phyloP scores from a whole-genome alignment of 2,113 vertebrate species.

The Rhadina sibilatrix region DNA sequence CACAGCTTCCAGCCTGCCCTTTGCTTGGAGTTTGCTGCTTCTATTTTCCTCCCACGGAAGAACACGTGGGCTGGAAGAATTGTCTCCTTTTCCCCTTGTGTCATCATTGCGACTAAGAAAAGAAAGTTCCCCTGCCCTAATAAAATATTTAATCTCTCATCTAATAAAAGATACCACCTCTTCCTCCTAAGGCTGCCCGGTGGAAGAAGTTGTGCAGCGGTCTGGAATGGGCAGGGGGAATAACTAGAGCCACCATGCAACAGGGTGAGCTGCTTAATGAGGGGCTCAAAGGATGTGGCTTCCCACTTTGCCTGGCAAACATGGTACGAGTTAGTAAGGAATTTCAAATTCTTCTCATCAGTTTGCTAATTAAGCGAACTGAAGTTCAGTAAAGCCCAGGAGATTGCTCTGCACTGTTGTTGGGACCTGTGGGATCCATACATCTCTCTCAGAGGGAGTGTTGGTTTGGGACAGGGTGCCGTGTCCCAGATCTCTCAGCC shows the following conservation, averaged over 20 bases:
- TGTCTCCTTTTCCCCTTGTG: not conserved
- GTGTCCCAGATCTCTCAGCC: not conserved
- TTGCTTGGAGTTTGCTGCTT: not conserved
- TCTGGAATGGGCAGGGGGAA: not conserved
- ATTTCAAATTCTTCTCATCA: not conserved
- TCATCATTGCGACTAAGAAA: slow-evolving; percentile 5
- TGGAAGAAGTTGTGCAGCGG: not conserved
- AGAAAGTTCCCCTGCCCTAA: not conserved
- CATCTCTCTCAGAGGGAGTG: not conserved
- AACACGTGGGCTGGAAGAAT: not conserved
- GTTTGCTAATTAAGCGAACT: not conserved
- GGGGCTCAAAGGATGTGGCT: not conserved
- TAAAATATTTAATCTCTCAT: not conserved
- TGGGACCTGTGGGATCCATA: not conserved
- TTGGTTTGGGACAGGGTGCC: accelerated
- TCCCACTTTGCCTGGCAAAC: not conserved
- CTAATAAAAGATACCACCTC: slow-evolving; percentile 3
- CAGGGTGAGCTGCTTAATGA: not conserved
- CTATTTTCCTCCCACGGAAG: not conserved
- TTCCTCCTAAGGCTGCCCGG: not conserved
- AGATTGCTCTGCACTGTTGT: not conserved
- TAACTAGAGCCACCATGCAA: not conserved
- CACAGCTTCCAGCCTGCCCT: not conserved
- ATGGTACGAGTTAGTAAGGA: not conserved
- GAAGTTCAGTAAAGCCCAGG: not conserved